Evolutionary conservation across 2,797 vertebrate genomes (phyloP), one percentile per base, ranked within the genome.

Genomic region (Anguilla pacifica): DNA sequence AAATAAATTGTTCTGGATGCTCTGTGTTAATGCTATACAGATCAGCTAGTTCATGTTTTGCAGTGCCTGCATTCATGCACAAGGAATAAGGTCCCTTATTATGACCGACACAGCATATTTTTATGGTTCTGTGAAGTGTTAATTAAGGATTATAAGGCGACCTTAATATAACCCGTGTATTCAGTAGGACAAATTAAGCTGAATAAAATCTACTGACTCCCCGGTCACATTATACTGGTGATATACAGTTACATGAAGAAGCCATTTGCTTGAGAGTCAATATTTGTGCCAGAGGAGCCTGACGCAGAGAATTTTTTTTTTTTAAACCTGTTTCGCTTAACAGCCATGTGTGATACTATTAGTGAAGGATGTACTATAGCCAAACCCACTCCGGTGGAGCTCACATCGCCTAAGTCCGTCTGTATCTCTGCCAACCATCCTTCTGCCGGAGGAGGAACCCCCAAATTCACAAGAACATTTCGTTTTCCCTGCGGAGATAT

Each of bases 361-460:
- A 57, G 28, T 9, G 13, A 35, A 31, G 83, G 49, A 22, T 86
- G 43, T 70, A 6, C 70, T 22, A n/a, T 1, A 74, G 67, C 67
- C 70, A 51, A 74, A 86, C 51, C 49, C 85, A 11, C 25, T 49
- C 55, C 31, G 9, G 83, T 49, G 46, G 28, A 74, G 46, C 49
- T 31, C 22, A 70, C 53, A n/a, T 25, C n/a, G 9, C 49, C 85
- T 28, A 46, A 86, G 59, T 74, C 85, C 25, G 25, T 77, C 10
- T 51, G 83, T 28, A 55, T 53, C 49, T 53, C 49, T 55, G 85
- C 67, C 85, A 86, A 57, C n/a, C 39, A 19, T 77, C 85, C 70
- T 5, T 74, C 6, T 31, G 85, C 28, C 7, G 49, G n/a, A 51
- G 72, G 64, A 86, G 86, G 22, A 84, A 51, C 39, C 51, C 74